Base-by-base conservation (phyloP, 2,888 invertebrate genomes). In the Tetranychus truncatus region DNA sequence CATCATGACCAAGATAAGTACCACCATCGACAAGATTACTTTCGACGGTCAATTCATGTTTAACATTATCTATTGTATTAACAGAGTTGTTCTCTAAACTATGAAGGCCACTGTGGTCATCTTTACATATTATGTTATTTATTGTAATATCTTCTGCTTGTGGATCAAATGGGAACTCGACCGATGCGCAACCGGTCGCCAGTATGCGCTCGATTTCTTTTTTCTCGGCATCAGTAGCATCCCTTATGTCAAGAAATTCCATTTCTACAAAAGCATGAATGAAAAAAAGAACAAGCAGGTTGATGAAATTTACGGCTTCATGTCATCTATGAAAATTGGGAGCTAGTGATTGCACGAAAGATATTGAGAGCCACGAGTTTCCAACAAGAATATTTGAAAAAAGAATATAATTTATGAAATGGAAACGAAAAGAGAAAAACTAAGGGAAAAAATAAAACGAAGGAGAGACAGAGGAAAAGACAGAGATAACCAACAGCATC, bases 41-140 rank as follows among this genome's bases (percentile, higher is more conserved):
- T 84, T 96, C 95, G 72, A 96, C 86, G n/a, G 95, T 84, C 86
- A 96, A 94, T 1, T 92, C 92, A 75, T 80, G 78, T n/a, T 55
- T 55, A 5, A 1, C 55, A 55, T 8, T 3, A 15, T 55, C 55
- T 55, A 55, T 15, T 15, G 55, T 2, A 15, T 55, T 9, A 55
- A 9, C 15, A 55, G 55, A 15, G 55, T 7, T 55, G 55, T 55
- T 55, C 2, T 9, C 9, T 55, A 55, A 55, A 55, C 15, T 55
- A 55, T 9, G 15, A 55, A 55, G 55, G 55, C 55, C 55, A 55
- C 55, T 55, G 9, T 55, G 55, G 55, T 55, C 55, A 55, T 55
- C 55, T 55, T 55, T 55, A 55, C 55, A 55, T 55, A 55, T 55
- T 55, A 15, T 7, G 55, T 9, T 55, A 55, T 55, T 55, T 55